These are phyloP conservation scores for Atethmia centrago DNA, from an alignment of 2,888 invertebrate genomes.

Conservation along the genomic window DNA sequence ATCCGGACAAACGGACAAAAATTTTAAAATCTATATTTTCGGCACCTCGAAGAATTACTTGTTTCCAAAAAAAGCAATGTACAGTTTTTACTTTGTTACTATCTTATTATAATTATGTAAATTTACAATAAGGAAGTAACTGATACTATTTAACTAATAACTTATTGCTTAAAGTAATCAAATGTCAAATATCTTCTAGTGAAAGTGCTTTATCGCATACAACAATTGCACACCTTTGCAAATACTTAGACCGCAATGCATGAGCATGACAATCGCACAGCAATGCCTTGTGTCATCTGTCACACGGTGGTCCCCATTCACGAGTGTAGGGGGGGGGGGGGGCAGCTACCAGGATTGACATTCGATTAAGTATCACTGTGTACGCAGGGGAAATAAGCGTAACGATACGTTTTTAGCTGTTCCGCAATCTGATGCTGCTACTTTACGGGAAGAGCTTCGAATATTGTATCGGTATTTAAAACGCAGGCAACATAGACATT, in stretches of 20 bases:
- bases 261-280: constrained; percentile 2
- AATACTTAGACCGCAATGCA: neutral
- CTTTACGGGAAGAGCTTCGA: neutral
- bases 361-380: constrained; percentile 56
- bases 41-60: too few relatives aligned
- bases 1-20: too few relatives aligned
- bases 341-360: constrained; percentile 44
- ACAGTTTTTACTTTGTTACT: too few relatives aligned
- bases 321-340: neutral
- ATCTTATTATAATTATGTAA: neutral
- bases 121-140: neutral
- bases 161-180: neutral
- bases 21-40: too few relatives aligned
- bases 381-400: constrained; percentile 57
- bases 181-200: neutral
- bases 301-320: constrained; percentile 17
- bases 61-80: too few relatives aligned
- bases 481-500: too few relatives aligned
- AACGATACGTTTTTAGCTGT: constrained; percentile 45
- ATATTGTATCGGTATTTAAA: constrained; percentile 11
- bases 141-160: neutral
- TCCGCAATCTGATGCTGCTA: constrained; percentile 25
- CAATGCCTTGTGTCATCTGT: constrained; percentile 33
- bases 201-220: neutral
- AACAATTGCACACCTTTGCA: neutral